A percentile compares a stretch with the other conserved stretches of the same genome.
phyloP scores from a whole-genome alignment of 2,797 vertebrate genomes.

The Hybognathus amarus region DNA sequence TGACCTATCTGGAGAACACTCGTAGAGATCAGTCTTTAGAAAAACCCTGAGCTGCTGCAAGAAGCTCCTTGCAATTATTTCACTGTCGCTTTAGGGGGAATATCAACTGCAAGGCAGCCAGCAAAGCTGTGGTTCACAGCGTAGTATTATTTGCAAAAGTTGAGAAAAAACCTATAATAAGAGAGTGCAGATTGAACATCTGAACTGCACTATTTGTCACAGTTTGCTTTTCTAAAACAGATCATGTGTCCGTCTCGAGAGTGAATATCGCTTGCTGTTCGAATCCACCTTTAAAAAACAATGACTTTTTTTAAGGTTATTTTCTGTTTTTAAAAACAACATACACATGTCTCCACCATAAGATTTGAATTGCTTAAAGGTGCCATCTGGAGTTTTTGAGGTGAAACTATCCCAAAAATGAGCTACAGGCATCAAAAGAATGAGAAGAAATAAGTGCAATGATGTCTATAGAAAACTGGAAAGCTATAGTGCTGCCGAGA shows the following conservation, averaged over 20 bases:
- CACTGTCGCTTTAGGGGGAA: neutral
- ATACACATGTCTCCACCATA: neutral
- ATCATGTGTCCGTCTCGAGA: conserved; percentile 2
- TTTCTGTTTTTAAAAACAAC: neutral
- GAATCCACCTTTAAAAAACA: conserved; percentile 25
- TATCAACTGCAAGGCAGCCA: conserved; percentile 14
- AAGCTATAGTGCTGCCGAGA: too few species aligned
- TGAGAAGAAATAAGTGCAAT: too few species aligned
- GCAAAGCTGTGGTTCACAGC: conserved; percentile 3
- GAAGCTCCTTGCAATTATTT: conserved; percentile 34
- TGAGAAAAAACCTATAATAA: conserved; percentile 27
- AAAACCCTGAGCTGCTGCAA: neutral
- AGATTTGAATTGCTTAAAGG: neutral
- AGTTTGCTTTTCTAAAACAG: conserved; percentile 44
- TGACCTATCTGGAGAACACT: neutral
- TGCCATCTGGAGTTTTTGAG: too few species aligned
- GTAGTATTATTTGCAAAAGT: neutral
- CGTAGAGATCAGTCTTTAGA: conserved; percentile 1
- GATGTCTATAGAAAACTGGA: too few species aligned
- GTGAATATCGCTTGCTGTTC: conserved; percentile 9
- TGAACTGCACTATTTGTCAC: conserved; percentile 29
- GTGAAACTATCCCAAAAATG: too few species aligned
- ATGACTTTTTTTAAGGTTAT: neutral
- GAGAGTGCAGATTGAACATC: conserved; percentile 26
- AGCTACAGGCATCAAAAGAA: too few species aligned